These are phyloP conservation scores for Phycodurus eques DNA, from an alignment of 2,113 vertebrate genomes.

Conservation along the genomic window DNA sequence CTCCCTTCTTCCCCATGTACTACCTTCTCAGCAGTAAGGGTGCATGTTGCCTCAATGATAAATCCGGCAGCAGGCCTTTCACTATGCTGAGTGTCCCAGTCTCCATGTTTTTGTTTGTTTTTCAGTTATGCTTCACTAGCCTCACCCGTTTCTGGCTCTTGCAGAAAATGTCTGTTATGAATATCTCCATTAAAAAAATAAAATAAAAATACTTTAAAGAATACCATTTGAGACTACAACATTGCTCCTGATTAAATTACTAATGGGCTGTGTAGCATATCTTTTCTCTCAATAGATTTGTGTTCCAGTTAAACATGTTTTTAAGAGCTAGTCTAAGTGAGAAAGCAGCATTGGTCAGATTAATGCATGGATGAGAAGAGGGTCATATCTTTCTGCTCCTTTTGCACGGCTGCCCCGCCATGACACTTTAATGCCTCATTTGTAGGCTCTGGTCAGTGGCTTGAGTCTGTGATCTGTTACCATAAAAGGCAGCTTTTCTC, in stretches of 20 bases:
- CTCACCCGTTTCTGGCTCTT: background rate
- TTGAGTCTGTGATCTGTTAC: slow-evolving; percentile 64
- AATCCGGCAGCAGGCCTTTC: slow-evolving; percentile 74
- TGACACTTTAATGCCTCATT: slow-evolving; percentile 70
- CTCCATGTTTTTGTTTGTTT: slow-evolving; percentile 73
- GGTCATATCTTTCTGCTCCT: slow-evolving; percentile 47
- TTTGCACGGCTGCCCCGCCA: slow-evolving; percentile 45
- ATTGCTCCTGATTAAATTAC: slow-evolving; percentile 79
- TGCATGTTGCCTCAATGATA: slow-evolving; percentile 65
- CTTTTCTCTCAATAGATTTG: slow-evolving; percentile 73
- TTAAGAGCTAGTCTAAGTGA: background rate
- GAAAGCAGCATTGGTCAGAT: slow-evolving; percentile 32
- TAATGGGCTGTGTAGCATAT: slow-evolving; percentile 67
- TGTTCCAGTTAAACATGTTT: slow-evolving; percentile 19
- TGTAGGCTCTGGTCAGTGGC: slow-evolving; percentile 65
- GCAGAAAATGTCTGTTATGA: slow-evolving; percentile 82
- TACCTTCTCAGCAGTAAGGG: slow-evolving; percentile 70
- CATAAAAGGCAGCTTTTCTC: slow-evolving; percentile 61
- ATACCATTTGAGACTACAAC: slow-evolving; percentile 77
- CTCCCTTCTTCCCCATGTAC: slow-evolving; percentile 59
- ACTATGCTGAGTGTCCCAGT: slow-evolving; percentile 64
- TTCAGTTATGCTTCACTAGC: background rate
- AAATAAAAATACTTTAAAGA: slow-evolving; percentile 75
- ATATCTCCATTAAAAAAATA: slow-evolving; percentile 75
- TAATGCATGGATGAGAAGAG: slow-evolving; percentile 46